Evolutionary conservation across 2,888 invertebrate species (phyloP).

Genomic region (Linnaemya vulpina): DNA sequence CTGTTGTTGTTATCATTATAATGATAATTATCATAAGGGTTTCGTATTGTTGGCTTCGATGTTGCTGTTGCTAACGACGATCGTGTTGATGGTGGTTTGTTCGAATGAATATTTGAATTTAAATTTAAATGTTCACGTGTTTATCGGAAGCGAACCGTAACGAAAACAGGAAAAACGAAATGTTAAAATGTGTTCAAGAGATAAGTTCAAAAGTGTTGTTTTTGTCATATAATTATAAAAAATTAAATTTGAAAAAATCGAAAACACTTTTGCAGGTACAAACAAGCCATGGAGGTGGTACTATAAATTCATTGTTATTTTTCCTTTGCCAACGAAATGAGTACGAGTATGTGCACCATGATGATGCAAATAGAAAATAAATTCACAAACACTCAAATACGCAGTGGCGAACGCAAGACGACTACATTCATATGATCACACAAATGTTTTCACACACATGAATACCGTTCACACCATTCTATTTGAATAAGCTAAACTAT

Average conservation of each 20-base stretch:
- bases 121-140: conserved; percentile 69
- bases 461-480: background rate
- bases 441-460: conserved; percentile 57
- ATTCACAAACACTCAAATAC: conserved; percentile 10
- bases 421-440: conserved; percentile 32
- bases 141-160: conserved; percentile 66
- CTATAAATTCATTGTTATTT: conserved; percentile 35
- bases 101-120: conserved; percentile 60
- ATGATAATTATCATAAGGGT: conserved; percentile 69
- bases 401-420: background rate
- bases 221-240: conserved; percentile 65
- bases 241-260: conserved; percentile 8
- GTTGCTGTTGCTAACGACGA: conserved; percentile 35
- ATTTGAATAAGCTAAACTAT: conserved; percentile 21
- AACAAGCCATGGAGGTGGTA: conserved; percentile 64
- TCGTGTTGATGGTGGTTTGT: conserved; percentile 60
- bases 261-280: conserved; percentile 57
- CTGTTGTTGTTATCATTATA: conserved; percentile 29
- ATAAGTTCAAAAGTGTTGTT: conserved; percentile 56
- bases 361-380: conserved; percentile 56
- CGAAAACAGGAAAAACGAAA: conserved; percentile 65
- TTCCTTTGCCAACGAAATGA: conserved; percentile 16
- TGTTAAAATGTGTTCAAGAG: conserved; percentile 50
- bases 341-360: conserved; percentile 63
- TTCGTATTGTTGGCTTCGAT: conserved; percentile 51